A percentile compares a stretch with the other conserved stretches of the same genome.
Evolutionary conservation across 2,888 invertebrate genomes (phyloP).

Genomic region (Itoplectis maculator): DNA sequence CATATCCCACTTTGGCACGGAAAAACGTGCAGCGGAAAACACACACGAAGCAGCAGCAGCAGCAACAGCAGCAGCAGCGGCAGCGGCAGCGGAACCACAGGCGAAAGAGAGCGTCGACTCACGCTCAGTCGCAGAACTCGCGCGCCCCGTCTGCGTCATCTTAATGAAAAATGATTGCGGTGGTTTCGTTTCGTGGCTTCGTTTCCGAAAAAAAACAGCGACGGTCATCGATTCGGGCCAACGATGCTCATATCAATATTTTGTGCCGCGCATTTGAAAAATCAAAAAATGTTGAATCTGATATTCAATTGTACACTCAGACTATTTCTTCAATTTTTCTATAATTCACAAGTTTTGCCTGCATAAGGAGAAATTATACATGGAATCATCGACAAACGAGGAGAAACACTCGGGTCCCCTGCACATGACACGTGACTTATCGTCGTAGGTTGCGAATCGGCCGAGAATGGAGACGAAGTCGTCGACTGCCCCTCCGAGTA

Average conservation of each 20-base stretch:
- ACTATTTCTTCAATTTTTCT: too few relatives aligned
- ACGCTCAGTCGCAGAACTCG: constrained; percentile 4
- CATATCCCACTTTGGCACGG: constrained; percentile 29
- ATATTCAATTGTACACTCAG: not conserved
- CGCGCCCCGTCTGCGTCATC: not conserved
- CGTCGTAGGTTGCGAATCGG: not conserved
- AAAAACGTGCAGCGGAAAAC: constrained; percentile 18
- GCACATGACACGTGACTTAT: not conserved
- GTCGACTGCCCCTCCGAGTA: not conserved
- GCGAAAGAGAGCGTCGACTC: constrained; percentile 17
- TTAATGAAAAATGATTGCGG: constrained; percentile 23
- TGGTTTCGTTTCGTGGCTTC: constrained; percentile 24
- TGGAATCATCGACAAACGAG: not conserved
- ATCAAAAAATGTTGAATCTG: not conserved
- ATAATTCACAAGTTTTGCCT: too few relatives aligned
- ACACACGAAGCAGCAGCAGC: not conserved
- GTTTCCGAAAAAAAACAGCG: not conserved
- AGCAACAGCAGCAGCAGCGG: too few relatives aligned
- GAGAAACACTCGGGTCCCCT: not conserved
- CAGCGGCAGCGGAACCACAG: too few relatives aligned
- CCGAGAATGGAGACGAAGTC: not conserved
- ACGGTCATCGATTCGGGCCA: not conserved
- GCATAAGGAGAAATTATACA: too few relatives aligned
- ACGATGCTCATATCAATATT: not conserved
- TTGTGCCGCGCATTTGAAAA: not conserved